phyloP scores from a whole-genome alignment of 2,797 vertebrate species.

The Pseudocheirus occidentalis region DNA sequence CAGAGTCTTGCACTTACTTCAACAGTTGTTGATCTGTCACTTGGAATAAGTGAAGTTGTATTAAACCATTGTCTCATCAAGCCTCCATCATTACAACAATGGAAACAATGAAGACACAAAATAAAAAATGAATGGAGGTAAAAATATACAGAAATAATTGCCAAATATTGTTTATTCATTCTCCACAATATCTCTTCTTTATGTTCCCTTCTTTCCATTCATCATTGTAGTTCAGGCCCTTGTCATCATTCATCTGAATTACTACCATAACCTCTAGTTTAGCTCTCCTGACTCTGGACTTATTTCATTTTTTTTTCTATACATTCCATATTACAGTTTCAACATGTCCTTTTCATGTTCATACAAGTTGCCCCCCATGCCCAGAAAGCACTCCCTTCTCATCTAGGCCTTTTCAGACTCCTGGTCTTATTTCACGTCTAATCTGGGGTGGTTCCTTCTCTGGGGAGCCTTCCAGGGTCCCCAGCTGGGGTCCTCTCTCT shows the following conservation, averaged over 20 bases:
- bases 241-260: background rate
- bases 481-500: background rate
- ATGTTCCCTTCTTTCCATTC: background rate
- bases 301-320: background rate
- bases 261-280: background rate
- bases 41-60: slow-evolving; percentile 60
- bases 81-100: slow-evolving; percentile 69
- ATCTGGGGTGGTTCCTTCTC: background rate
- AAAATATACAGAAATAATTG: background rate
- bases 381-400: background rate
- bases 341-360: background rate
- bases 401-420: background rate
- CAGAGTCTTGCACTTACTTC: slow-evolving; percentile 45
- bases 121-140: background rate
- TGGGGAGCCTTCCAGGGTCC: background rate
- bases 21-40: slow-evolving; percentile 48
- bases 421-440: background rate
- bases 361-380: background rate
- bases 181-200: background rate
- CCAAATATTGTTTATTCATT: background rate
- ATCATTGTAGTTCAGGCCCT: background rate
- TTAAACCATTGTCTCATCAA: slow-evolving; percentile 48
- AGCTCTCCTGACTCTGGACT: background rate
- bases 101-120: slow-evolving; percentile 50
- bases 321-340: background rate